Conservation (phyloP, 2,797 vertebrate genomes). For the Garrulus glandarius region DNA sequence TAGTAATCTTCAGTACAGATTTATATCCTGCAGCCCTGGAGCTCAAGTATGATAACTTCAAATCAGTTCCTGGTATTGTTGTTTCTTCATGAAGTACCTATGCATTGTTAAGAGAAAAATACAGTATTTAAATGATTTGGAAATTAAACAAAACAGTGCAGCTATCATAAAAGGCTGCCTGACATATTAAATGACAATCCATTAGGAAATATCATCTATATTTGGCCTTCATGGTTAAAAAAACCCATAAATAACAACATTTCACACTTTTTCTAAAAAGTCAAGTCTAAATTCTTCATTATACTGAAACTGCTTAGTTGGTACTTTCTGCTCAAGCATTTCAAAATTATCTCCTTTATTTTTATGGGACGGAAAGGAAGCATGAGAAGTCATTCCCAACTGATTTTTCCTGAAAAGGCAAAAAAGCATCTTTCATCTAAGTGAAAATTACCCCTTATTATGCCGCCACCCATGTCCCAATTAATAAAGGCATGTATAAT, state of each 20-base stretch:
- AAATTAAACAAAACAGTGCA: not conserved
- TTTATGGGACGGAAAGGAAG: not conserved
- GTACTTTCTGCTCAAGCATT: not conserved
- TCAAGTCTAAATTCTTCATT: not conserved
- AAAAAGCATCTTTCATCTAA: not conserved
- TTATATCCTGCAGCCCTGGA: conserved; percentile 96
- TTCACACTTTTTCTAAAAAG: not conserved
- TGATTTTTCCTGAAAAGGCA: not conserved
- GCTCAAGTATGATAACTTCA: conserved; percentile 95
- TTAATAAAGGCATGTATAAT: not conserved
- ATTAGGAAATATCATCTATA: not conserved
- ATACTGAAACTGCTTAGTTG: not conserved
- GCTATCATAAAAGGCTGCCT: not conserved
- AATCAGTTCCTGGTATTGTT: conserved; percentile 91
- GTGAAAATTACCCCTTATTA: not conserved
- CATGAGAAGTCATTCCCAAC: not conserved
- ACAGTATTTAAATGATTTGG: not conserved
- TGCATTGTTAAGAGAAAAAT: not conserved
- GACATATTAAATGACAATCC: not conserved
- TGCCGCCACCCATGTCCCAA: not conserved
- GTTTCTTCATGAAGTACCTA: conserved; percentile 98
- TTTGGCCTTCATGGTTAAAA: not conserved
- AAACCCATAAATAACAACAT: not conserved
- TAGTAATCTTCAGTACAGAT: conserved; percentile 94
- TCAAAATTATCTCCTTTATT: not conserved